Base-by-base conservation (phyloP, 2,888 invertebrate species). In the Tachina grossa region DNA sequence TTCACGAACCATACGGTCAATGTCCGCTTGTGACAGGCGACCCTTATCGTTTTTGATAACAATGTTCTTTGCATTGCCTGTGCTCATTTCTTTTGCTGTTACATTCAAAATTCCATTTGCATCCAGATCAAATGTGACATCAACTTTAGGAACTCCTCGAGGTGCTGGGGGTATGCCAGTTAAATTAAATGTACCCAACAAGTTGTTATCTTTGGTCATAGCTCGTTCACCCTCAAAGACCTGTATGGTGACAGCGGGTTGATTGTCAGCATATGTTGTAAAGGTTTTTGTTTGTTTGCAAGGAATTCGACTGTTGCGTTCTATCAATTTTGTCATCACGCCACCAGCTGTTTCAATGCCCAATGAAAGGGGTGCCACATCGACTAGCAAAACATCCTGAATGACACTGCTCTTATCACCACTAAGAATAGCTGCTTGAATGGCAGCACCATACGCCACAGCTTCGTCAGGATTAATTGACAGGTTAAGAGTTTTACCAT, bases 21-120 rank as follows among this genome's bases (percentile, higher is more conserved):
- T 97, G 53, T 97, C 97, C 9, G 95, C 95, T 90, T 96, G 96
- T 16, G 96, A 96, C 71, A 97, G 93, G 4, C 96, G 94, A 0
- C 96, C 96, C 89, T 95, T 96, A 93, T 97, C 96, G 92, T 97
- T 97, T 90, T 95, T 96, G 87, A 97, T 97, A 55, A 95, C 95
- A 85, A 97, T 96, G 90, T 95, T 95, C 91, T 95, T 95, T 84
- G 94, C 94, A 87, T 95, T 95, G 39, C 94, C 95, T 1, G 94
- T 94, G 89, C 94, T 94, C 91, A 94, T 94, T 84, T 95, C 95
- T 83, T 95, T 94, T 14, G 97, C 97, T 0, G 96, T 95, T 6
- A 97, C 97, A 91, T 97, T 97, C 86, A 98, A 93, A 93, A 98
- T 98, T 91, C 98, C 98, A 93, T 98, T 98, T 63, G 98, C 98